Evolutionary conservation across 2,113 vertebrate genomes (phyloP), one percentile per base, ranked within the genome.

Genomic region (Nycticebus coucang): DNA sequence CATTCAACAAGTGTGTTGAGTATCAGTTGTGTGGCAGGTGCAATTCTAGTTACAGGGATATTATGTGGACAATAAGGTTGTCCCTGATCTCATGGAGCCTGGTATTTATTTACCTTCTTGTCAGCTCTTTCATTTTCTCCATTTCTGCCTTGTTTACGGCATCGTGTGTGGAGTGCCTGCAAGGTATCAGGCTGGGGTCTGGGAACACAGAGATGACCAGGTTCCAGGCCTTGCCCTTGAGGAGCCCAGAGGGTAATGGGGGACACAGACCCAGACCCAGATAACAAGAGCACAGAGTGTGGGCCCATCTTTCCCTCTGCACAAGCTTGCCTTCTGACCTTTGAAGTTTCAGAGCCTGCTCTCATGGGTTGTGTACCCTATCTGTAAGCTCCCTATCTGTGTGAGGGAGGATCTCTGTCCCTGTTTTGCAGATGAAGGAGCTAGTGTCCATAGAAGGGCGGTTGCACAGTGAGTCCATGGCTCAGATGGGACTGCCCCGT

Each of bases 381-480:
- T 80, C 68, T 79, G 50, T 4, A 35, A 91, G 60, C 83, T 21
- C 86, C 45, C 62, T 91, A 2, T 91, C 92, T 91, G 50, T 30
- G 71, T 33, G 30, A 0, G 3, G 78, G 92, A 85, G 78, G 80
- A 26, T 37, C 59, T 1, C 55, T 68, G 82, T 53, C 93, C 69
- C 79, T 28, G 9, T 88, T 93, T 55, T 90, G 59, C 75, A 93
- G 89, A 93, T 75, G 53, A 57, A 89, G 41, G 66, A 89, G 35
- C 83, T 85, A 35, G 10, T 57, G 66, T 91, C 80, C 83, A 35
- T 59, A 59, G 91, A 50, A 78, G 66, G 33, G 59, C 22, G 28
- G 35, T 41, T 92, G 79, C 59, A 93, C 74, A 77, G 93, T 84
- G 92, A 77, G 91, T 91, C 66, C 10, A 0, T 60, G 89, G 69